Conservation (phyloP, 2,888 invertebrate genomes). For the Argynnis bischoffii region DNA sequence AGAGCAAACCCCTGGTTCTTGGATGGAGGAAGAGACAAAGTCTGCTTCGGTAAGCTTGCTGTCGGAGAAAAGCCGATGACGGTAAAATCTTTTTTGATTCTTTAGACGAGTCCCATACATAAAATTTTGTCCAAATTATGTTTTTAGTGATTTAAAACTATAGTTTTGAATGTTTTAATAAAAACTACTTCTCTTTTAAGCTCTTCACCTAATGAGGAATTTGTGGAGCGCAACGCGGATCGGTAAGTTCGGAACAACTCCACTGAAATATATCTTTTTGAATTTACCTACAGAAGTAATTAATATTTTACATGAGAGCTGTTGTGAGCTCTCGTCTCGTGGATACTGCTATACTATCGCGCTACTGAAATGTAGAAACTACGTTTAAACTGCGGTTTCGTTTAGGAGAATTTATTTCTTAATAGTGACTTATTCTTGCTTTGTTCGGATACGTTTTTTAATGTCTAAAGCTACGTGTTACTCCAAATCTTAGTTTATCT, state of each 20-base stretch:
- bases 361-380: no score
- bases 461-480: background rate
- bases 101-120: no score
- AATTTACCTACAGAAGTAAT: constrained; percentile 27
- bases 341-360: background rate
- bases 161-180: background rate
- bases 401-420: background rate
- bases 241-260: constrained; percentile 9
- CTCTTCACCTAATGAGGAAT: constrained; percentile 7
- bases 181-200: constrained; percentile 3
- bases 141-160: no score
- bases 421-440: background rate
- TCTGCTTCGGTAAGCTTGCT: no score
- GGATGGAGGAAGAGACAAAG: no score
- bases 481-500: background rate
- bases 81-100: no score
- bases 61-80: no score
- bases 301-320: constrained; percentile 28
- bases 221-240: constrained; percentile 20
- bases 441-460: background rate
- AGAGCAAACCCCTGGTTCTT: no score
- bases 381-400: no score
- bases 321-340: constrained; percentile 10
- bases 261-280: constrained; percentile 6
- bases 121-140: no score